Evolutionary conservation across 2,797 vertebrate genomes (phyloP).

Genomic region (Carapus acus): DNA sequence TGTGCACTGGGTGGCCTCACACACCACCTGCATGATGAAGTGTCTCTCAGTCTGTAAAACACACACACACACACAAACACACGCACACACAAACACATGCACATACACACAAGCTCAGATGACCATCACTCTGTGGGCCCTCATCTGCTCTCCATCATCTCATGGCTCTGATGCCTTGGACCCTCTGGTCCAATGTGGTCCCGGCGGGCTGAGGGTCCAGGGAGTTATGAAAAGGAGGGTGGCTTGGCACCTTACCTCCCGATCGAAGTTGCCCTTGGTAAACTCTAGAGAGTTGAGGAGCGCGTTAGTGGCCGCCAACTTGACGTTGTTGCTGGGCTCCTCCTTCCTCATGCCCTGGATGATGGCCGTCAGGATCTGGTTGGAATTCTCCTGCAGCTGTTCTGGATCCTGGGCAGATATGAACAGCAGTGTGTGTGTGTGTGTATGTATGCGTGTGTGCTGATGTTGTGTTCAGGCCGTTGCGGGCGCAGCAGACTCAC

Average conservation of each 20-base stretch:
- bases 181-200: too few species aligned
- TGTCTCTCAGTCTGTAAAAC: conserved; percentile 89
- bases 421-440: too few species aligned
- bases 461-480: too few species aligned
- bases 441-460: too few species aligned
- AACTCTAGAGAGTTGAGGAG: conserved; percentile 98
- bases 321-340: conserved; percentile 98
- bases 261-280: conserved; percentile 97
- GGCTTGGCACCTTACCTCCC: conserved; percentile 77
- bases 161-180: too few species aligned
- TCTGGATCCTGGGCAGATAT: conserved; percentile 83
- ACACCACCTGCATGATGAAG: conserved; percentile 99
- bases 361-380: conserved; percentile 97
- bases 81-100: too few species aligned
- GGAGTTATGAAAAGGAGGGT: too few species aligned
- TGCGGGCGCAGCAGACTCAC: too few species aligned
- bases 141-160: too few species aligned
- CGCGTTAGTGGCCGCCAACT: conserved; percentile 93
- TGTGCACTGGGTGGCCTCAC: conserved; percentile 96
- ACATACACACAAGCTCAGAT: too few species aligned
- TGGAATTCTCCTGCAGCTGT: conserved; percentile 96
- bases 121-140: too few species aligned
- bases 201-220: too few species aligned
- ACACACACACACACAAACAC: conserved; percentile 8
- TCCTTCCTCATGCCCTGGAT: conserved; percentile 99